Conservation (phyloP, 2,797 vertebrate species). For the Neomorphus geoffroyi region DNA sequence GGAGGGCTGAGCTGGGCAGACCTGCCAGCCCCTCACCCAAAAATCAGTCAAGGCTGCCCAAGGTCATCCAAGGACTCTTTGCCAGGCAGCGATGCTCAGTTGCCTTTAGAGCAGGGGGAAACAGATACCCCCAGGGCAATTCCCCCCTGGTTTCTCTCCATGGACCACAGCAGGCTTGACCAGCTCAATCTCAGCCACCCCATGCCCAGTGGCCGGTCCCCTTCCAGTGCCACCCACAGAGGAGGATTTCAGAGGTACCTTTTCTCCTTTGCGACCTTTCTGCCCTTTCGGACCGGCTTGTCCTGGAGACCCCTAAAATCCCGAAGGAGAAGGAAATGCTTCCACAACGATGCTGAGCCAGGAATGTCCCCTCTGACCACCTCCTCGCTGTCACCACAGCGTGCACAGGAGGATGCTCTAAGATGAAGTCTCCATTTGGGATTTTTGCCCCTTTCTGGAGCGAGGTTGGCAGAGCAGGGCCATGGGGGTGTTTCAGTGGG, state of each 20-base stretch:
- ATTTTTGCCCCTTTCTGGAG: not conserved
- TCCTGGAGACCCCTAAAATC: constrained; percentile 80
- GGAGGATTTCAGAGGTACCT: constrained; percentile 70
- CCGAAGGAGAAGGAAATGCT: not conserved
- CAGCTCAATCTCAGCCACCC: not conserved
- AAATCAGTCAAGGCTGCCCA: not conserved
- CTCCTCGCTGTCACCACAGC: rapidly evolving
- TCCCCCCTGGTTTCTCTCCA: not conserved
- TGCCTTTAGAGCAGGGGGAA: not conserved
- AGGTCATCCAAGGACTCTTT: not conserved
- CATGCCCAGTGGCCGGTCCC: rapidly evolving
- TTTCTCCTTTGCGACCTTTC: constrained; percentile 82
- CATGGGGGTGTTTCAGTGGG: not conserved
- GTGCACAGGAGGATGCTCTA: not conserved
- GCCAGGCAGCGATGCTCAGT: rapidly evolving
- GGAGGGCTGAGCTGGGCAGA: not conserved
- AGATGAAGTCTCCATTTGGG: not conserved
- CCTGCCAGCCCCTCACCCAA: not conserved
- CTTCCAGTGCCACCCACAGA: not conserved
- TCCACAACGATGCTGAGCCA: rapidly evolving
- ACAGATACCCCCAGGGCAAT: rapidly evolving
- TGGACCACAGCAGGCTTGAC: rapidly evolving
- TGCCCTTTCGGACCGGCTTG: constrained; percentile 78
- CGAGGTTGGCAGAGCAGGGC: not conserved
- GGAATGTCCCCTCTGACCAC: not conserved